These are phyloP conservation scores for Lepidocolaptes lacrymiger DNA, from an alignment of 2,797 vertebrate species.

Conservation along the genomic window DNA sequence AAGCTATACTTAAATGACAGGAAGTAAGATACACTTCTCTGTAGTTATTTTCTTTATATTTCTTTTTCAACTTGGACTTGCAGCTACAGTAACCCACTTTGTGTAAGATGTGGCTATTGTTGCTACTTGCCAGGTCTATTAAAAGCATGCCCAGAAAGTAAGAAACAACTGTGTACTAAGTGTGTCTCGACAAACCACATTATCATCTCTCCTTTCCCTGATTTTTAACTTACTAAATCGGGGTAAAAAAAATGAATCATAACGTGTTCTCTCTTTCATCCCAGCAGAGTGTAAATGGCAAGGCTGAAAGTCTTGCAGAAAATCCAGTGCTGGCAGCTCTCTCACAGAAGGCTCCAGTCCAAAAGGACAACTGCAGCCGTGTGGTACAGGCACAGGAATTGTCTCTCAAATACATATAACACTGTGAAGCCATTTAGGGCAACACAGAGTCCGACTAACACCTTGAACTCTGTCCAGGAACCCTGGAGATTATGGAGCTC, in stretches of 20 bases:
- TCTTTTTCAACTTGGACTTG: constrained; percentile 4
- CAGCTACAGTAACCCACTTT: not conserved
- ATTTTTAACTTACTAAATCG: not conserved
- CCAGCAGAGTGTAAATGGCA: not conserved
- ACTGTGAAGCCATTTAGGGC: constrained; percentile 57
- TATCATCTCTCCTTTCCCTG: not conserved
- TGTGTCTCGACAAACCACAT: not conserved
- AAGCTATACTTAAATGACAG: not conserved
- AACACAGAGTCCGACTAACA: constrained; percentile 28
- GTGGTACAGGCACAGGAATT: constrained; percentile 47
- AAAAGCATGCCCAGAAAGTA: constrained; percentile 14
- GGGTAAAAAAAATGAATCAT: not conserved
- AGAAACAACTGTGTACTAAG: not conserved
- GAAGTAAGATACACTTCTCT: not conserved
- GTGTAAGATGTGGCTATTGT: not conserved
- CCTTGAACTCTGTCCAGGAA: constrained; percentile 65
- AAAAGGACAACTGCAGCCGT: constrained; percentile 47
- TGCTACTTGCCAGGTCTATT: not conserved
- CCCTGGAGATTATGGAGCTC: constrained; percentile 40
- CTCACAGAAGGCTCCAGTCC: constrained; percentile 18
- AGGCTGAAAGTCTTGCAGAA: constrained; percentile 50
- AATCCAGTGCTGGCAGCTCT: constrained; percentile 44
- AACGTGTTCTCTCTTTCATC: not conserved
- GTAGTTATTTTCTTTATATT: not conserved
- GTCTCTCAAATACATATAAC: constrained; percentile 60